phyloP scores from a whole-genome alignment of 2,113 vertebrate genomes.

The Dermatemys mawii region DNA sequence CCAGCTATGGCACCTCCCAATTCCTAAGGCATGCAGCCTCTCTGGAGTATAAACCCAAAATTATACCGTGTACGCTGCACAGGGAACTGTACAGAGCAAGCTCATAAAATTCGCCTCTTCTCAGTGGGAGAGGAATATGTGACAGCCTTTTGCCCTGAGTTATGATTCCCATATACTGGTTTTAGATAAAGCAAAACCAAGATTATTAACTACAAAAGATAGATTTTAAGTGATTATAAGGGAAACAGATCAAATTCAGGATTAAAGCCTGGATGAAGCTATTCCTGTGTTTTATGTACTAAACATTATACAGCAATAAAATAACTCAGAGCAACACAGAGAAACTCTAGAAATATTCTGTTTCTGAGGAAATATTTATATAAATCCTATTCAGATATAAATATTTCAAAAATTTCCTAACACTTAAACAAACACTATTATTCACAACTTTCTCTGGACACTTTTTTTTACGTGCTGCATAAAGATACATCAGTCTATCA shows the following conservation, averaged over 20 bases:
- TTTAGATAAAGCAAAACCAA: too few species aligned
- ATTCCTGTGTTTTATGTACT: not conserved
- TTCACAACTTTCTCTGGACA: not conserved
- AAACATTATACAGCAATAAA: not conserved
- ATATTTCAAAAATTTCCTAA: not conserved
- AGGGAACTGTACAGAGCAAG: too few species aligned
- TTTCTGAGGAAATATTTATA: not conserved
- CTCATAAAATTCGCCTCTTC: too few species aligned
- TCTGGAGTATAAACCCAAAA: too few species aligned
- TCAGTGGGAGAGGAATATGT: too few species aligned
- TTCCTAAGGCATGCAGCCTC: too few species aligned
- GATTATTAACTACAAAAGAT: too few species aligned
- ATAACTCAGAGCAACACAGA: not conserved
- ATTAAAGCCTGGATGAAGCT: not conserved
- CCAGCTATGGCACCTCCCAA: too few species aligned
- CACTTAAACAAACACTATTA: not conserved
- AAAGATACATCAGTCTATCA: not conserved
- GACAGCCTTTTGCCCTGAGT: too few species aligned
- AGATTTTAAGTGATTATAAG: too few species aligned
- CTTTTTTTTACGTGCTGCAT: not conserved
- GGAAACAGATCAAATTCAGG: not conserved
- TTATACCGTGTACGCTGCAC: too few species aligned
- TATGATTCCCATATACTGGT: too few species aligned
- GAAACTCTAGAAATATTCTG: not conserved
- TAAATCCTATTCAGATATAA: not conserved